phyloP scores from a whole-genome alignment of 2,888 invertebrate genomes.

The Cynaeus angustus region DNA sequence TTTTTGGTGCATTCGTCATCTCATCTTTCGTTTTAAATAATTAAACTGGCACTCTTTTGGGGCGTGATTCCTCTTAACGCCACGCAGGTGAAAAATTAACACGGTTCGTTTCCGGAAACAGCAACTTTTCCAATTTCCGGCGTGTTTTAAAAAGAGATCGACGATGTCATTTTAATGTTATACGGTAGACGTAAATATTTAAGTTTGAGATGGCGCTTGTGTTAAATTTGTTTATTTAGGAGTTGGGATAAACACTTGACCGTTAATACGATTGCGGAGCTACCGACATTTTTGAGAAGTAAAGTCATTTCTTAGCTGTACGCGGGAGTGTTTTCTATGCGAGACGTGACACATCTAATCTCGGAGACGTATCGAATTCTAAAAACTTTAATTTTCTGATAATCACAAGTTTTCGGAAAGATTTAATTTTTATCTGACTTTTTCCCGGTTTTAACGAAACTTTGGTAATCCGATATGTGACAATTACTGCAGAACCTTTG shows the following conservation, averaged over 20 bases:
- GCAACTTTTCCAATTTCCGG: background rate
- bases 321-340: background rate
- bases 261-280: conserved; percentile 25
- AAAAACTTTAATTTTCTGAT: background rate
- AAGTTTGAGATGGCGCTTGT: conserved; percentile 36
- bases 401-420: too few species aligned
- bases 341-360: background rate
- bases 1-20: conserved; percentile 8
- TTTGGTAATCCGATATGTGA: too few species aligned
- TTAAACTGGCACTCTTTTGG: too few species aligned
- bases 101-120: background rate
- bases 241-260: conserved; percentile 21
- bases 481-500: too few species aligned
- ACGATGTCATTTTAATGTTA: background rate
- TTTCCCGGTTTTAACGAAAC: too few species aligned
- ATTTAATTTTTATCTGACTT: too few species aligned
- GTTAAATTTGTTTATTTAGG: conserved; percentile 31
- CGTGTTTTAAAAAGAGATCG: conserved; percentile 1
- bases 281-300: conserved; percentile 7
- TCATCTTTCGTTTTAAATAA: conserved; percentile 7
- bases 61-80: too few species aligned
- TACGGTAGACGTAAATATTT: conserved; percentile 27
- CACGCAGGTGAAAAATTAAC: too few species aligned
- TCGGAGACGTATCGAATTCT: background rate
- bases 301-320: background rate